Percentiles rank a stretch among this genome's conserved stretches.
Evolutionary conservation across 2,888 invertebrate genomes (phyloP).

Genomic region (Lithophane socia): DNA sequence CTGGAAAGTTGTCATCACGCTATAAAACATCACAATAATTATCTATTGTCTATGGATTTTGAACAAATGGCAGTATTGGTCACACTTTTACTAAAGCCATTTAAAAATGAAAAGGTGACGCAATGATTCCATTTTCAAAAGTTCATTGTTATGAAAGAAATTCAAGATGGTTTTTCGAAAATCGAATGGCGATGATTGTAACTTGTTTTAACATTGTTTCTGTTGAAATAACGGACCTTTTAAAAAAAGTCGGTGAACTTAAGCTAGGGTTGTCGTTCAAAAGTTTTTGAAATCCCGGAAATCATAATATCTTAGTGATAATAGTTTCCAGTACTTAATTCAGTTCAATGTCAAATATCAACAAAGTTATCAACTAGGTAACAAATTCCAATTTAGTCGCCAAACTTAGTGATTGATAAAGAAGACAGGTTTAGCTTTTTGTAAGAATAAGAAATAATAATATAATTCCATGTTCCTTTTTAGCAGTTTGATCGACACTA

Average conservation of each 20-base stretch:
- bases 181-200: background rate
- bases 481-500: no score
- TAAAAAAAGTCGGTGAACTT: conserved; percentile 13
- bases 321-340: background rate
- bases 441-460: no score
- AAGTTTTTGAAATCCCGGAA: background rate
- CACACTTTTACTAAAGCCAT: conserved; percentile 5
- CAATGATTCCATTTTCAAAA: conserved; percentile 38
- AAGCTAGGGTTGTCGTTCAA: conserved; percentile 38
- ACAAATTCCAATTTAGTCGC: background rate
- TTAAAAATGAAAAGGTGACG: background rate
- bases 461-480: background rate
- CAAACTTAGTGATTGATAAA: background rate
- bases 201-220: background rate
- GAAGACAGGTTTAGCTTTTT: background rate
- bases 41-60: conserved; percentile 1
- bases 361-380: background rate
- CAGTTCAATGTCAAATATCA: background rate
- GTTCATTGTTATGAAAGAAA: background rate
- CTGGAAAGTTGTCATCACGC: conserved; percentile 23
- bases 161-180: conserved; percentile 19
- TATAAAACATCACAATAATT: background rate
- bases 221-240: conserved; percentile 33
- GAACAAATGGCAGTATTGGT: conserved; percentile 8
- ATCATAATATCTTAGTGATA: background rate